Evolutionary conservation across 2,888 invertebrate species (phyloP), one percentile per base, ranked within the genome.

Genomic region (Philaethria dido): DNA sequence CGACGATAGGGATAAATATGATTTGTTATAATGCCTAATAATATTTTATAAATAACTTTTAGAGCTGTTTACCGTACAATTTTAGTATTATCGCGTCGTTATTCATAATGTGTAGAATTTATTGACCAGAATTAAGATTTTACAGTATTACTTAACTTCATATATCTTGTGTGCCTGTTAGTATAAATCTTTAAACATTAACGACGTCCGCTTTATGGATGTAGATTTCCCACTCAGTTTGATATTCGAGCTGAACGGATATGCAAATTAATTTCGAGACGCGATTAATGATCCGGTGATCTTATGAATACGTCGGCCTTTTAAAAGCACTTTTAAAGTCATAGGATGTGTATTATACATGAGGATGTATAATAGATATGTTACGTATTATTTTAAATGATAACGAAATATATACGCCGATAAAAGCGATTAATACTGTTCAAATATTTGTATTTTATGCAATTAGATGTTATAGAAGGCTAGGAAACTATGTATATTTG

Each of bases 211-310:
- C 29, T 61, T 45, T 42, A 25, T 62, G 39, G 45, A 50, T 57
- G 57, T 57, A 48, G 62, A 33, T 61, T 64, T 64, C 69, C 44
- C 60, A 69, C 54, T 60, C 64, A 62, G 67, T 60, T 60, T 60
- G 67, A 67, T 36, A 61, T 61, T 69, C 44, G 57, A 64, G 55
- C 36, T 50, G 50, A 67, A 59, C 69, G 69, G 69, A 70, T 70
- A 70, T 68, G 68, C 64, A 70, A 68, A 68, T 70, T 68, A 70
- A 64, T 64, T 70, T 68, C 50, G 68, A 70, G 64, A 64, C 54
- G 22, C 50, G 64, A 69, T 69, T 69, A 69, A 69, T 64, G 67
- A 64, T 55, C 67, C 64, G 64, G 39, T 60, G 67, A 63, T 64
- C 67, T 67, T 50, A 29, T 39, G 45, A 59, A 59, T 45, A 63